Percentiles rank a stretch among this genome's conserved stretches.
phyloP scores from a whole-genome alignment of 2,797 vertebrate genomes.

The Sternarchorhynchus goeldii region DNA sequence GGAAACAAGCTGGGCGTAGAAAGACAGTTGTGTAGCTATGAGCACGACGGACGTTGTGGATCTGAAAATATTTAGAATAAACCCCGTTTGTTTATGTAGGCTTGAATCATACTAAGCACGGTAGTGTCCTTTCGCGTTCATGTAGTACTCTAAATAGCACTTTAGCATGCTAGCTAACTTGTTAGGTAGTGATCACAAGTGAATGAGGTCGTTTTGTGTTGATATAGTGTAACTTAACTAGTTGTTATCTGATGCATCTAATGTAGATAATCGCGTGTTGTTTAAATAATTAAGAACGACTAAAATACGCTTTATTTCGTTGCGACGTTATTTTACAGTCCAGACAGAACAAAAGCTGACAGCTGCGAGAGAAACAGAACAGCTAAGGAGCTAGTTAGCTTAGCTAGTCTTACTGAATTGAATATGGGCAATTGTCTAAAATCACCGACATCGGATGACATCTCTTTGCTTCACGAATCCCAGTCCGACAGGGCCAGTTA shows the following conservation, averaged over 20 bases:
- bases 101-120: neutral
- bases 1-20: neutral
- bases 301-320: neutral
- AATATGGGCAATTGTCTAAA: conserved; percentile 96
- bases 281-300: neutral
- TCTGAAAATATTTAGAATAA: neutral
- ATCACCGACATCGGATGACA: conserved; percentile 93
- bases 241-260: neutral
- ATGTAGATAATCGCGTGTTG: too few relatives aligned
- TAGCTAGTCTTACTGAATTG: conserved; percentile 13
- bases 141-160: too few relatives aligned
- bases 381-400: neutral
- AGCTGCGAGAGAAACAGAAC: neutral
- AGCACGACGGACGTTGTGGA: neutral
- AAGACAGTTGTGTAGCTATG: neutral
- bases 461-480: conserved; percentile 92
- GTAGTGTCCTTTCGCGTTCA: too few relatives aligned
- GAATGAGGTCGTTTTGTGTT: neutral
- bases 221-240: neutral
- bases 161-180: neutral
- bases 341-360: too few relatives aligned
- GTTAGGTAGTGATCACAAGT: neutral
- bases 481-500: conserved; percentile 92
- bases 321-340: neutral
- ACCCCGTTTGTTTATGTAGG: too few relatives aligned